These are phyloP conservation scores for Phaenicophaeus curvirostris DNA, from an alignment of 2,797 vertebrate species.

Conservation along the genomic window DNA sequence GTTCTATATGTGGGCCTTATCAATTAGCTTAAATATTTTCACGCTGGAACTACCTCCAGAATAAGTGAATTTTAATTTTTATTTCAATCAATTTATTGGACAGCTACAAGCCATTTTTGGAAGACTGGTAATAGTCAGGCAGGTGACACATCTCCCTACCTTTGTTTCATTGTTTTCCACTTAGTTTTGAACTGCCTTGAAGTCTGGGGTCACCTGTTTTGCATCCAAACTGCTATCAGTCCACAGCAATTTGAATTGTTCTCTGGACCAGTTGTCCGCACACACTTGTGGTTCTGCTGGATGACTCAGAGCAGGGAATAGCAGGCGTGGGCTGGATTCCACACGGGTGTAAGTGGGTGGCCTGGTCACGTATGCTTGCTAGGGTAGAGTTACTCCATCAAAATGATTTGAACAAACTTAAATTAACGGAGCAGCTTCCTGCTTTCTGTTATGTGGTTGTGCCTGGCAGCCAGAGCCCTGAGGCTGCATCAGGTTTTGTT, in stretches of 20 bases:
- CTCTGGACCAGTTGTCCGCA: background rate
- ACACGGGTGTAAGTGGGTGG: background rate
- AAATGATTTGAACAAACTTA: background rate
- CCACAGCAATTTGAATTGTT: background rate
- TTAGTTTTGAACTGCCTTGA: background rate
- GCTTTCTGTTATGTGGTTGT: background rate
- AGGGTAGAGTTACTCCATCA: background rate
- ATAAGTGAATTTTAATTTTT: background rate
- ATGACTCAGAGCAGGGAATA: background rate
- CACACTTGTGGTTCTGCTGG: background rate
- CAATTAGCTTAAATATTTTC: background rate
- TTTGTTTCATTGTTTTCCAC: background rate
- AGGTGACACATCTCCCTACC: background rate
- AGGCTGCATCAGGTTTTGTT: background rate
- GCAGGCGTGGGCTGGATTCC: background rate
- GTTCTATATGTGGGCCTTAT: background rate
- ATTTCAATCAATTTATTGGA: background rate
- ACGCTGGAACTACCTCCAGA: background rate
- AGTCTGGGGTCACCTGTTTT: background rate
- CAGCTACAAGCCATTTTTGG: background rate
- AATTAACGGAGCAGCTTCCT: background rate
- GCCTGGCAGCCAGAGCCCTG: background rate
- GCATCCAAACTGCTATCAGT: background rate
- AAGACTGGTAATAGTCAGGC: background rate
- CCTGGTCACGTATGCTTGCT: background rate